Base-by-base conservation (phyloP, 2,797 vertebrate genomes). In the Sebastes taczanowskii region DNA sequence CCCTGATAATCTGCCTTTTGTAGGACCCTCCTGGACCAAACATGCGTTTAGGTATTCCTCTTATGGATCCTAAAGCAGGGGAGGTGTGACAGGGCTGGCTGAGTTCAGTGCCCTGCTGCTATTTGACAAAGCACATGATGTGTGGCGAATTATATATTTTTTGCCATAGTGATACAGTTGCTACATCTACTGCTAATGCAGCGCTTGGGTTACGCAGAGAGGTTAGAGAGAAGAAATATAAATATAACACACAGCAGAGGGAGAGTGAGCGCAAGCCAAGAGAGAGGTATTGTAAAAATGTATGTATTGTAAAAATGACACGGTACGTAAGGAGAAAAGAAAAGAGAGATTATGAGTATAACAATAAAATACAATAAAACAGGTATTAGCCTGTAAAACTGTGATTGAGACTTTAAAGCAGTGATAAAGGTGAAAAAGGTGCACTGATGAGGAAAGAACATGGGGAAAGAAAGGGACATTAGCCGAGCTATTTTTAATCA, bases 401-500 rank as follows among this genome's bases (percentile, higher is more conserved):
- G 80, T 66, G 71, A 85, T 16, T 49, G 22, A 63, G 69, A 71
- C 49, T 77, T 65, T 27, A 18, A 46, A 76, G 61, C n/a, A 18
- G 35, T 30, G 30, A 27, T 27, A 64, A 22, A 38, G 46, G 77
- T 8, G 8, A 29, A 73, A 59, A 88, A 23, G 59, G n/a, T 80
- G 85, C 71, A 78, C 56, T 25, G 23, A 73, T 77, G 72, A 80
- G 61, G 11, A 32, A 70, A 61, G 52, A n/a, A 46, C 56, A 72
- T 25, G 49, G 20, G 53, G 29, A 59, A 23, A 32, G 7, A 82
- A 72, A 42, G 58, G 32, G 20, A 74, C 53, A 16, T 46, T 53
- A 53, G 32, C 52, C 16, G 3, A 61, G 32, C 46, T 67, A 4
- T 71, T 71, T 81, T 67, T 25, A 46, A 56, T 70, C 61, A 32